Evolutionary conservation across 2,797 vertebrate genomes (phyloP), one percentile per base, ranked within the genome.

Genomic region (Poecilia wingei): DNA sequence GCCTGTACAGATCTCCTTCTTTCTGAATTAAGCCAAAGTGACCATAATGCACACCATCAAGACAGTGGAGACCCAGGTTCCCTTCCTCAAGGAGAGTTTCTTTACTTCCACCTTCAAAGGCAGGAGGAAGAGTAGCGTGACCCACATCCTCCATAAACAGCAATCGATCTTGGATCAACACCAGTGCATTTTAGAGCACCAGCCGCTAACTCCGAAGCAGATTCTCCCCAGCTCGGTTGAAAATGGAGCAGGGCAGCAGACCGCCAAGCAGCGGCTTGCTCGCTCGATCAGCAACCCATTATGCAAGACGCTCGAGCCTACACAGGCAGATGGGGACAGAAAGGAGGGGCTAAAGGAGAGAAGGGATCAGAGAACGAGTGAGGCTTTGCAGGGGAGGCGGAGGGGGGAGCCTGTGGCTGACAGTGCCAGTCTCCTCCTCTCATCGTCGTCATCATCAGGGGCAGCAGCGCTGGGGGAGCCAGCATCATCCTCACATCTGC

Each of bases 201-300:
- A 88, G n/a, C 86, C 88, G 51, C 80, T 75, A 46, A 79, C 78
- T 66, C 80, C 85, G 0, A 77, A 89, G 55, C 89, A 82, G 4
- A 71, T 76, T 74, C 66, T 79, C 74, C n/a, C 81, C 72, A 71
- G 79, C 6, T 68, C 78, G 2, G 47, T 31, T 1, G 81, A 84
- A 79, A 87, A 79, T 76, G 86, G 89, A 88, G 93, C 85, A 70
- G 93, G 84, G 91, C 94, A 93, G 94, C 81, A 82, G 74, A 94
- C 93, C 92, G 84, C 75, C 0, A 95, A 96, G 95, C 97, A 94
- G 93, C 93, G 94, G 75, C 93, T 94, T 57, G 92, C 92, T 91
- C 96, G 94, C 86, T 94, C 95, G 0, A 95, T 85, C 49, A 95
- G 96, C 96, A 94, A 93, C 94, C 96, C 96, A 81, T 96, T 97